These are phyloP conservation scores for Channa argus DNA, from an alignment of 2,113 vertebrate species.

Conservation along the genomic window DNA sequence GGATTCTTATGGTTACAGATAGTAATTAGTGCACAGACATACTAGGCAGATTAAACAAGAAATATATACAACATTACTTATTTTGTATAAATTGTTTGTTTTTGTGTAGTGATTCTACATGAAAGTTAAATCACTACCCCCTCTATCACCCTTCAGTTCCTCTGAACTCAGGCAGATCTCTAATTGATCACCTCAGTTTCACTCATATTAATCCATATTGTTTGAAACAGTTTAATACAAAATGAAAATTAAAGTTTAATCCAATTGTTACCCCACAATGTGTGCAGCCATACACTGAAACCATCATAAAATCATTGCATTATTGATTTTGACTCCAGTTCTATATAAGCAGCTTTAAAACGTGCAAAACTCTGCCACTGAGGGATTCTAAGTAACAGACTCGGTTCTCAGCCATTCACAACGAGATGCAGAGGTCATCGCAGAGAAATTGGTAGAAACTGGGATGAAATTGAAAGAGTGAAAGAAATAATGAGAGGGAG, in stretches of 20 bases:
- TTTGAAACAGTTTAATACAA: conserved; percentile 10
- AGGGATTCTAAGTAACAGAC: conserved; percentile 30
- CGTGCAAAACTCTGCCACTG: conserved; percentile 23
- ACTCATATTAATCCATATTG: neutral
- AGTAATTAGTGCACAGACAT: no score
- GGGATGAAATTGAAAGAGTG: conserved; percentile 61
- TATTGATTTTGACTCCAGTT: conserved; percentile 55
- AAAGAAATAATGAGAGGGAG: conserved; percentile 33
- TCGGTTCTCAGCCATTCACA: conserved; percentile 23
- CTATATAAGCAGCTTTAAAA: conserved; percentile 44
- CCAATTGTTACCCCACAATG: neutral
- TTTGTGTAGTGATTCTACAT: no score
- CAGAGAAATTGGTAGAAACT: conserved; percentile 64
- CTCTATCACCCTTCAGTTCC: no score
- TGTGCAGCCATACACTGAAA: conserved; percentile 12
- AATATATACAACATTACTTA: no score
- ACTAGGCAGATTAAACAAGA: no score
- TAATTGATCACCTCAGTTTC: neutral
- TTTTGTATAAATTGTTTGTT: no score
- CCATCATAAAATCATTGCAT: conserved; percentile 26
- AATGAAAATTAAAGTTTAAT: conserved; percentile 38
- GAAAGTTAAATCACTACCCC: no score
- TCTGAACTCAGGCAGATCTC: no score
- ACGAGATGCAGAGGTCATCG: conserved; percentile 59
- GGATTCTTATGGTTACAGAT: no score